Base-by-base conservation (phyloP, 2,113 vertebrate genomes). In the Cynocephalus volans region DNA sequence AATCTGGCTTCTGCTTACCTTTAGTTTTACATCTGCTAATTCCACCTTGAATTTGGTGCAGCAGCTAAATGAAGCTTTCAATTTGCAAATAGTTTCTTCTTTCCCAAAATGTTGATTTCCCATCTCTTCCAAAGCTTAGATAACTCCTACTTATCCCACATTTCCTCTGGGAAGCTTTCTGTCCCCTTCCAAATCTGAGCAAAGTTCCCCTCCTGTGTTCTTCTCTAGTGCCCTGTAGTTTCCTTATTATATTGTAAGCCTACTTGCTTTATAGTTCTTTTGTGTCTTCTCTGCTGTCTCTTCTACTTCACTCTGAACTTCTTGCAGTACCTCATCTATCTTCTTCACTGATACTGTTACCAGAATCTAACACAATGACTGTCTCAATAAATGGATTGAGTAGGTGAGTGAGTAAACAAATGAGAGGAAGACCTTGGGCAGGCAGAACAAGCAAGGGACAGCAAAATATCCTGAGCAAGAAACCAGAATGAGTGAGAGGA, bases 401-500 rank as follows among this genome's bases (percentile, higher is more conserved):
- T 67, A 56, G 15, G 26, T 82, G 33, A 89, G 45, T 91, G 60
- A 84, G 7, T 67, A 84, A 87, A 83, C 79, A 79, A 83, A 56
- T 88, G 26, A 83, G 50, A 83, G 48, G n/a, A 85, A 76, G 54
- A 45, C 14, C 28, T 82, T 94, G 11, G 4, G 26, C 17, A 65
- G 52, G 48, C 50, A 79, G 36, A 96, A 21, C 26, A 90, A 23
- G 15, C 48, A 72, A 84, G 15, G 36, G 13, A 75, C 5, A 14
- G 31, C 12, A 96, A 7, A 95, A 69, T 33, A 93, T 33, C 5
- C 6, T 88, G 52, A 93, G 33, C 85, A 87, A 87, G 62, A 84
- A 88, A 91, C n/a, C 64, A 80, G n/a, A 79, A 36, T 88, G 48
- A 17, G 41, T 70, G 8, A 75, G 72, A 80, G 41, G 93, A 94